These are phyloP conservation scores for Menidia beryllina DNA, from an alignment of 2,113 vertebrate genomes.

Conservation along the genomic window DNA sequence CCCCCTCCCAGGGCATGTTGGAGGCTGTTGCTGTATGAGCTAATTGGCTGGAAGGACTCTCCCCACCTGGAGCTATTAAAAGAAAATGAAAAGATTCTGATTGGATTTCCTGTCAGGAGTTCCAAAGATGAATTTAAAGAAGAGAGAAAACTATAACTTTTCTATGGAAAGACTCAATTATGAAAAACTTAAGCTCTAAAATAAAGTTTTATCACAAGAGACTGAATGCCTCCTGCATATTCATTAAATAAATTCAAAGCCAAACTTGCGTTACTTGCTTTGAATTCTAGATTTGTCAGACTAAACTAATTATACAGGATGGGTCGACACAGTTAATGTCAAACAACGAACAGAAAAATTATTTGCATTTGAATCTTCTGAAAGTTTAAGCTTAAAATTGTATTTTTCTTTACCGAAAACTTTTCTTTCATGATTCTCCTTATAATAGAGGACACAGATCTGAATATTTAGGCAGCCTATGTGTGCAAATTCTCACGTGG, in stretches of 20 bases:
- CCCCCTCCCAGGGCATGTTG: conserved; percentile 50
- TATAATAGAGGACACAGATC: not conserved
- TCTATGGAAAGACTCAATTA: not conserved
- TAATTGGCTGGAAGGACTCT: conserved; percentile 71
- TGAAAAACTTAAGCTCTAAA: not conserved
- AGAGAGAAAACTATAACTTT: not conserved
- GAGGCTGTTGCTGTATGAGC: conserved; percentile 54
- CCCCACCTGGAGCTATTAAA: conserved; percentile 47
- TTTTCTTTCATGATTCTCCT: not conserved
- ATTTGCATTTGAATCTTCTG: no score
- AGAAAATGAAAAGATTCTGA: conserved; percentile 46
- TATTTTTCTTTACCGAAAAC: no score
- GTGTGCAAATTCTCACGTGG: no score
- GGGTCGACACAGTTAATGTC: no score
- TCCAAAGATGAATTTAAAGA: conserved; percentile 14
- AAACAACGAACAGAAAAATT: no score
- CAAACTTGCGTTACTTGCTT: not conserved
- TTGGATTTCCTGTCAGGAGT: conserved; percentile 31
- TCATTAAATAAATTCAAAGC: conserved; percentile 1
- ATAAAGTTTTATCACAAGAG: not conserved
- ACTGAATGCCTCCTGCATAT: not conserved
- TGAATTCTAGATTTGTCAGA: no score
- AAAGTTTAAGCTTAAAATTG: no score
- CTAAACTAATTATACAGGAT: no score
- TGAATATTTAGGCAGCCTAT: not conserved